Evolutionary conservation across 2,888 invertebrate genomes (phyloP), one percentile per base, ranked within the genome.

Genomic region (Perizoma affinitatum): DNA sequence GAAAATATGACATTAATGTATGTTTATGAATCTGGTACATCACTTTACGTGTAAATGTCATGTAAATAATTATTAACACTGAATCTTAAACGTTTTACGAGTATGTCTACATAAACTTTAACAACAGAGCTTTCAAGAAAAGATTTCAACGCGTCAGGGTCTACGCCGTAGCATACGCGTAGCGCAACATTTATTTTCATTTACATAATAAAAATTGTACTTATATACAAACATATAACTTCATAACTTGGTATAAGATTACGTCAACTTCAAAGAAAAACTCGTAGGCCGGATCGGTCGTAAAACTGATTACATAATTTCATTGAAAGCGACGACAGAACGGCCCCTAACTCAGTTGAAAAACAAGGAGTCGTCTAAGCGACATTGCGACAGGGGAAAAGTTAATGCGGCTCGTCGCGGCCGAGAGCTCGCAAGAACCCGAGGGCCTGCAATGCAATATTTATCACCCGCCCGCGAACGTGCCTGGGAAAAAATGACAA

Each of bases 401-500:
- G 81, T 82, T 86, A 86, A 88, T 83, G 83, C 82, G 82, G 74
- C 72, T 76, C 76, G 78, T 71, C 73, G 65, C 68, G 73, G 68
- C 54, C 53, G 58, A 53, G 60, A 46, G 61, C 57, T 60, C 71
- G 70, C 72, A 67, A 66, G 62, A 52, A 70, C 67, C 63, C 55
- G 75, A 86, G 81, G 83, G 81, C 78, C 82, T 79, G 87, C 89
- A 84, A 90, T 91, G 88, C 90, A 90, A 91, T 91, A 91, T 91
- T 91, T 90, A 91, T 91, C 87, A 90, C 88, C 83, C 84, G 82
- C 81, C 77, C 83, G 85, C 84, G 87, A 84, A 89, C 90, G 89
- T 90, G 90, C 86, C 87, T 84, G 78, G 84, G 89, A 90, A 90
- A 90, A 90, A 90, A 91, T 91, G 90, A 91, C 90, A 91, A 91